phyloP scores from a whole-genome alignment of 2,797 vertebrate species.

The Neosalanx taihuensis region DNA sequence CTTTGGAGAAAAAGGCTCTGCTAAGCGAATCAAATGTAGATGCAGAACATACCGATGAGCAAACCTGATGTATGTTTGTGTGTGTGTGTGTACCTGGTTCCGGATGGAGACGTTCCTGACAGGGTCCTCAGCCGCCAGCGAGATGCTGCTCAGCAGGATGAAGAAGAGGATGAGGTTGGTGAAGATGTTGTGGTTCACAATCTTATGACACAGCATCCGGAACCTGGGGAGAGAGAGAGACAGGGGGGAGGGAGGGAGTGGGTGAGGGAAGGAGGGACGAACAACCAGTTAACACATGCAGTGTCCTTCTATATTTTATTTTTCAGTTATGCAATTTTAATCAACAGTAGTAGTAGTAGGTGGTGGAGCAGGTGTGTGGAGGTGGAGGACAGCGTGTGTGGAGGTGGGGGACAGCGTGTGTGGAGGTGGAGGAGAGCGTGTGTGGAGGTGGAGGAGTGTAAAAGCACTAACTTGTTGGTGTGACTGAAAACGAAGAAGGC shows the following conservation, averaged over 20 bases:
- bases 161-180: constrained; percentile 99
- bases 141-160: constrained; percentile 99
- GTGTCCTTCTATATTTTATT: too few species aligned
- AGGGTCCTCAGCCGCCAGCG: constrained; percentile 95
- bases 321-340: too few species aligned
- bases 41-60: too few species aligned
- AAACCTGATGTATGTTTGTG: neutral
- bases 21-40: constrained; percentile 25
- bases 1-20: too few species aligned
- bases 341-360: neutral
- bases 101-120: constrained; percentile 91
- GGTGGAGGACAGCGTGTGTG: neutral
- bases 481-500: constrained; percentile 97
- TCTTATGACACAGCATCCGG: constrained; percentile 93
- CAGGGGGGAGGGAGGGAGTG: constrained; percentile 8
- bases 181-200: constrained; percentile 98
- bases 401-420: neutral
- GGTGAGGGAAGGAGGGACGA: neutral
- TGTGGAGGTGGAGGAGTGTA: neutral
- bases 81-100: constrained; percentile 78
- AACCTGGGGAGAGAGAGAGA: constrained; percentile 73
- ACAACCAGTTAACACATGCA: too few species aligned
- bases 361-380: too few species aligned
- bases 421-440: too few species aligned
- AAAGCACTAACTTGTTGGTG: constrained; percentile 84